phyloP scores from a whole-genome alignment of 2,888 invertebrate genomes.

The Dynastes tityus region DNA sequence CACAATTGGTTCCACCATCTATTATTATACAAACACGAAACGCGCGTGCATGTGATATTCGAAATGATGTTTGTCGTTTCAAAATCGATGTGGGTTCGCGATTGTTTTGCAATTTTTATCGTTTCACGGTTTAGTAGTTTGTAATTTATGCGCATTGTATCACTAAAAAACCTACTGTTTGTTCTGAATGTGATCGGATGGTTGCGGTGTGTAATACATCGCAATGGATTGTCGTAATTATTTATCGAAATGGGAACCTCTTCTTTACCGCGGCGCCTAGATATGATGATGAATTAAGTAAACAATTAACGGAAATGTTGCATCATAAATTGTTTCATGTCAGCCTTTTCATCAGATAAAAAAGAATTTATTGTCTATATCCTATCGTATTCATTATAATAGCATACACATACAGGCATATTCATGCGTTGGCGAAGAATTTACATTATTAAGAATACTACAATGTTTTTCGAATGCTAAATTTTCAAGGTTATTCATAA shows the following conservation, averaged over 20 bases:
- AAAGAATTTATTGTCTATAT: slow-evolving; percentile 6
- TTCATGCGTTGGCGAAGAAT: not conserved
- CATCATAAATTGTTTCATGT: slow-evolving; percentile 38
- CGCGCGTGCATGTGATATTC: not conserved
- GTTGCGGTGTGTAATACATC: slow-evolving; percentile 3
- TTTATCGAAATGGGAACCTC: slow-evolving; percentile 5
- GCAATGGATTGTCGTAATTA: not conserved
- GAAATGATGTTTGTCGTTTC: slow-evolving; percentile 22
- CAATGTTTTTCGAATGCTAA: not conserved
- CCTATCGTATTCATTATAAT: not conserved
- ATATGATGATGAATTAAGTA: slow-evolving; percentile 25
- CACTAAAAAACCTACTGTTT: slow-evolving; percentile 11
- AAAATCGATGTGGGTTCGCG: slow-evolving; percentile 29
- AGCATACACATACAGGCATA: not conserved
- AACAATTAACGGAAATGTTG: slow-evolving; percentile 31
- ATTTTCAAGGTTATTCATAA: not conserved
- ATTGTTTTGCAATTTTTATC: slow-evolving; percentile 37
- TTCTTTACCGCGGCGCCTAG: not conserved
- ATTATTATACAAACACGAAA: slow-evolving; percentile 11
- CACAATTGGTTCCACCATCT: slow-evolving; percentile 24
- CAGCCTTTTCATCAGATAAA: slow-evolving; percentile 18
- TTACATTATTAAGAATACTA: slow-evolving; percentile 3
- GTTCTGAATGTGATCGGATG: not conserved
- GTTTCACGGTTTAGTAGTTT: slow-evolving; percentile 25
- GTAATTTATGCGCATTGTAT: slow-evolving; percentile 16